Percentiles rank a stretch among this genome's conserved stretches.
phyloP scores from a whole-genome alignment of 2,113 vertebrate genomes.

The Thymallus thymallus region DNA sequence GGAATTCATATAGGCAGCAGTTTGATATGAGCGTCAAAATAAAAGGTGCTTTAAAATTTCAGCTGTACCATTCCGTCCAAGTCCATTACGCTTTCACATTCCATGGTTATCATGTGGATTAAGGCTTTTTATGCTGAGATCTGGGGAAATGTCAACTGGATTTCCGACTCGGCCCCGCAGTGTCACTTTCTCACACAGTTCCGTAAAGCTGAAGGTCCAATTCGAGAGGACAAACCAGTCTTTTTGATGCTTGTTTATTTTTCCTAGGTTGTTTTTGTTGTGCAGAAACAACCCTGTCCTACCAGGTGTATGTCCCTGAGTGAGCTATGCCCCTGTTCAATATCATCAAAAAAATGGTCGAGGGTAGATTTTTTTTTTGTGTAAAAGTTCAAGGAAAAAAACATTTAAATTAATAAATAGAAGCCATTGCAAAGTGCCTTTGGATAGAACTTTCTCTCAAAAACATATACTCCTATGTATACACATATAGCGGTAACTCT shows the following conservation, averaged over 20 bases:
- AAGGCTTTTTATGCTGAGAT: conserved; percentile 33
- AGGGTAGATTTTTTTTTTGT: not conserved
- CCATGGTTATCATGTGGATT: conserved; percentile 17
- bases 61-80: not conserved
- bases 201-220: not conserved
- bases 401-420: conserved; percentile 43
- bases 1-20: conserved; percentile 10
- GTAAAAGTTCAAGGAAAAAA: conserved; percentile 10
- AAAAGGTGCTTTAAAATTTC: conserved; percentile 18
- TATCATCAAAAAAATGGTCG: conserved; percentile 3
- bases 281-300: conserved; percentile 17
- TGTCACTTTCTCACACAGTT: not conserved
- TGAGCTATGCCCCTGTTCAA: conserved; percentile 36
- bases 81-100: conserved; percentile 13
- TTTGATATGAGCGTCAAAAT: conserved; percentile 13
- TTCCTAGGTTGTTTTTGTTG: not conserved
- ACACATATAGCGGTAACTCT: conserved; percentile 16
- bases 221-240: not conserved
- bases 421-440: conserved; percentile 48
- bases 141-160: not conserved
- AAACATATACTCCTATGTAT: conserved; percentile 18
- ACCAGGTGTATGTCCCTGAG: conserved; percentile 51
- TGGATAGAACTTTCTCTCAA: conserved; percentile 45
- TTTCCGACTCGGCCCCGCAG: not conserved
- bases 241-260: not conserved